Evolutionary conservation across 2,888 invertebrate species (phyloP).

Genomic region (Vandiemenella viatica): DNA sequence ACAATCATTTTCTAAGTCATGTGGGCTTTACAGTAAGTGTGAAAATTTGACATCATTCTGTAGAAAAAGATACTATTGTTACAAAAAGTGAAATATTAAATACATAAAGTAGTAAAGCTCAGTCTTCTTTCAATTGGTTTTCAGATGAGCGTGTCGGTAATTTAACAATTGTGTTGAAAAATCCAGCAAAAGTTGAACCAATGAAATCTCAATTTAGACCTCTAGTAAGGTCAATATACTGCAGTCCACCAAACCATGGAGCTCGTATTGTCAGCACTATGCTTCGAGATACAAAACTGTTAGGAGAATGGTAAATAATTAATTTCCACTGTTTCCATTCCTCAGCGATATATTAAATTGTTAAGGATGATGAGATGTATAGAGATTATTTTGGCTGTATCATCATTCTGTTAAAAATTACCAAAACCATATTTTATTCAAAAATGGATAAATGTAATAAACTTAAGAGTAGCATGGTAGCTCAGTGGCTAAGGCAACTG

Average conservation of each 20-base stretch:
- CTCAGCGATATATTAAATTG: background rate
- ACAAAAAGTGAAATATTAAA: too few relatives aligned
- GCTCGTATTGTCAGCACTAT: background rate
- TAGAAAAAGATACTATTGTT: background rate
- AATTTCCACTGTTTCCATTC: background rate
- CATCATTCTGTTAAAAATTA: too few relatives aligned
- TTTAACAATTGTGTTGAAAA: background rate
- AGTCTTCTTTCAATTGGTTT: background rate
- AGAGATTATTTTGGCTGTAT: too few relatives aligned
- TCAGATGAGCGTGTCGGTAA: conserved; percentile 2
- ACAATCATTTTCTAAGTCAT: conserved; percentile 3
- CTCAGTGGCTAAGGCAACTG: too few relatives aligned
- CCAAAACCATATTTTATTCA: too few relatives aligned
- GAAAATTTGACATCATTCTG: background rate
- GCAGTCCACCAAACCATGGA: conserved; percentile 2
- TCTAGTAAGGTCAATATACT: background rate
- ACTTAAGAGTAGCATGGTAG: too few relatives aligned
- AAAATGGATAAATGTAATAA: too few relatives aligned
- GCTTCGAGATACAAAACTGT: background rate
- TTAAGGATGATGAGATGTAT: too few relatives aligned
- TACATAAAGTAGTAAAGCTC: too few relatives aligned
- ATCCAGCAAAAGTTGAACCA: background rate
- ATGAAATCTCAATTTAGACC: background rate
- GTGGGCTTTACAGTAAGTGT: conserved; percentile 4
- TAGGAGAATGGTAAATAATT: conserved; percentile 1